These are phyloP conservation scores for Aplodontia rufa DNA, from an alignment of 2,113 vertebrate genomes.

Conservation along the genomic window DNA sequence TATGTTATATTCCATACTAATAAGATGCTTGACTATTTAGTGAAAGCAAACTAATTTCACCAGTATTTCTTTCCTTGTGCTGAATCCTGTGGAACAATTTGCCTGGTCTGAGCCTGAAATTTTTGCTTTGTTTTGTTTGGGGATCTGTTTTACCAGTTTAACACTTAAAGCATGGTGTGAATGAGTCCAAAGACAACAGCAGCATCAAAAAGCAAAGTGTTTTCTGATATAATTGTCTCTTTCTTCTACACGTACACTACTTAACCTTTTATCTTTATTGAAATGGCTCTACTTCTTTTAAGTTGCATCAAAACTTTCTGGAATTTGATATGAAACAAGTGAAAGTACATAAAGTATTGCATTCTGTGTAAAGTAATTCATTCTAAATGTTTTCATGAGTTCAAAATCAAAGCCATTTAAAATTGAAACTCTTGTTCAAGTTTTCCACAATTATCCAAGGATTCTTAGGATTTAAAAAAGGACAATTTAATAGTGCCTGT, in stretches of 20 bases:
- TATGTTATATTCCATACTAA: not conserved
- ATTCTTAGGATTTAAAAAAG: not conserved
- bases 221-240: constrained; percentile 55
- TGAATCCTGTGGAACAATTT: not conserved
- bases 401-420: constrained; percentile 5
- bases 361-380: not conserved
- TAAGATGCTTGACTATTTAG: not conserved
- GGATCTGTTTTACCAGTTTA: constrained; percentile 46
- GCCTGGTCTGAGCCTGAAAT: not conserved
- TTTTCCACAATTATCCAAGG: not conserved
- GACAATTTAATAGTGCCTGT: not conserved
- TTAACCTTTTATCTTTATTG: constrained; percentile 54
- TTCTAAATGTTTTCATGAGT: not conserved
- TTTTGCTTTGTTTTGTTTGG: constrained; percentile 15
- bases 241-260: not conserved
- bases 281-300: not conserved
- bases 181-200: constrained; percentile 40
- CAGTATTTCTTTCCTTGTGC: not conserved
- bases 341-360: not conserved
- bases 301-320: constrained; percentile 31
- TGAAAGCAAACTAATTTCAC: not conserved
- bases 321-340: not conserved
- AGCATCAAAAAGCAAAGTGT: constrained; percentile 52
- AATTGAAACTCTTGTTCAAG: not conserved
- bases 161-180: constrained; percentile 51